phyloP scores from a whole-genome alignment of 2,888 invertebrate species.

The Drosophila mercatorum region DNA sequence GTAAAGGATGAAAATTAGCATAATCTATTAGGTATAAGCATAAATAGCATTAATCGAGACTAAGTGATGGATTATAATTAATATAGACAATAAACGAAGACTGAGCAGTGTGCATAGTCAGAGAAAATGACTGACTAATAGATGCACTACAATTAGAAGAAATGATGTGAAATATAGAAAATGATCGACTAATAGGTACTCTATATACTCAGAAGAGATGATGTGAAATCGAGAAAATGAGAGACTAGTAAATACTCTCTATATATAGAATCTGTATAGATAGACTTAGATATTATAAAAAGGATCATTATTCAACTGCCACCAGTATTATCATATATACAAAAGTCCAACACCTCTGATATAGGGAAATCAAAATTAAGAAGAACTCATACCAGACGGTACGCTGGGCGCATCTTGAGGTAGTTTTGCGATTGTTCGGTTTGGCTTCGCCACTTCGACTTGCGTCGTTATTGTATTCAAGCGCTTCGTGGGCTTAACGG shows the following conservation, averaged over 20 bases:
- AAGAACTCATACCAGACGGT: conserved; percentile 52
- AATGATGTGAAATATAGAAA: background rate
- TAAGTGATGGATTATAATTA: conserved; percentile 7
- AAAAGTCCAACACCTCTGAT: conserved; percentile 20
- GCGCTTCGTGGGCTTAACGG: conserved; percentile 16
- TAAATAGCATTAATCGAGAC: too few species aligned
- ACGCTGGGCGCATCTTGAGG: conserved; percentile 48
- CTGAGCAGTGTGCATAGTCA: background rate
- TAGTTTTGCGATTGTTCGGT: conserved; percentile 17
- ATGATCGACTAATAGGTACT: background rate
- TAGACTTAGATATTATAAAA: background rate
- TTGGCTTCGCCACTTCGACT: conserved; percentile 3
- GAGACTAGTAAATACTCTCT: background rate
- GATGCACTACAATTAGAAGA: too few species aligned
- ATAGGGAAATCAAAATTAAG: background rate
- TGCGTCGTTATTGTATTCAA: conserved; percentile 9
- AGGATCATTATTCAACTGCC: too few species aligned
- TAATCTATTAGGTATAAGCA: background rate
- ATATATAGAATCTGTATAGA: too few species aligned
- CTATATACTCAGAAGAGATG: too few species aligned
- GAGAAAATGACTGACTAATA: background rate
- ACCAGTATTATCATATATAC: background rate
- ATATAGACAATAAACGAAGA: background rate
- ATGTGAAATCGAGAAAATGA: background rate
- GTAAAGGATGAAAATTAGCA: background rate